These are phyloP conservation scores for Callocephalon fimbriatum DNA, from an alignment of 2,113 vertebrate genomes.

Conservation along the genomic window DNA sequence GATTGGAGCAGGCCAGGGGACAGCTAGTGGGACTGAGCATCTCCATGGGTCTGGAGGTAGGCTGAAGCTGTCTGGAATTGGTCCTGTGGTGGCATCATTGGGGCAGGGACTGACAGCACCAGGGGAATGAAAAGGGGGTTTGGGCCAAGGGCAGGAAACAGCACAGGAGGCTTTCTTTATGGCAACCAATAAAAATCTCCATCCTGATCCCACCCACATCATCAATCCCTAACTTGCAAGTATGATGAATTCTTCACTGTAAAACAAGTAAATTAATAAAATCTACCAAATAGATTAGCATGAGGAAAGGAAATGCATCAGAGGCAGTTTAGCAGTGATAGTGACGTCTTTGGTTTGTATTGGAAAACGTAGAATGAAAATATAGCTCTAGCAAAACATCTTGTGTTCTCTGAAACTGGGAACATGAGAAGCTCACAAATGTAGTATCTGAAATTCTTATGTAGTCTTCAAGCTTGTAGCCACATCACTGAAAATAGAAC, in stretches of 20 bases:
- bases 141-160: background rate
- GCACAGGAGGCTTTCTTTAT: background rate
- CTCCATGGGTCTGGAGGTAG: background rate
- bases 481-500: background rate
- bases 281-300: background rate
- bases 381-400: background rate
- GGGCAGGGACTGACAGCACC: background rate
- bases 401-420: background rate
- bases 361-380: background rate
- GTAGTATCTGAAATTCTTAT: background rate
- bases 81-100: accelerated
- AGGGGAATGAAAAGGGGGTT: accelerated
- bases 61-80: accelerated
- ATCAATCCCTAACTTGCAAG: background rate
- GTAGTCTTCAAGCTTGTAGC: background rate
- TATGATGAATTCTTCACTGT: background rate
- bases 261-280: background rate
- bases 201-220: background rate
- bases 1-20: background rate
- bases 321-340: background rate
- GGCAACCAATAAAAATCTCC: background rate
- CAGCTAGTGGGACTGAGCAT: accelerated
- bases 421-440: background rate
- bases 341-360: background rate
- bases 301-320: background rate